Evolutionary conservation across 2,797 vertebrate genomes (phyloP).

Genomic region (Microctenopoma steveboyesi): DNA sequence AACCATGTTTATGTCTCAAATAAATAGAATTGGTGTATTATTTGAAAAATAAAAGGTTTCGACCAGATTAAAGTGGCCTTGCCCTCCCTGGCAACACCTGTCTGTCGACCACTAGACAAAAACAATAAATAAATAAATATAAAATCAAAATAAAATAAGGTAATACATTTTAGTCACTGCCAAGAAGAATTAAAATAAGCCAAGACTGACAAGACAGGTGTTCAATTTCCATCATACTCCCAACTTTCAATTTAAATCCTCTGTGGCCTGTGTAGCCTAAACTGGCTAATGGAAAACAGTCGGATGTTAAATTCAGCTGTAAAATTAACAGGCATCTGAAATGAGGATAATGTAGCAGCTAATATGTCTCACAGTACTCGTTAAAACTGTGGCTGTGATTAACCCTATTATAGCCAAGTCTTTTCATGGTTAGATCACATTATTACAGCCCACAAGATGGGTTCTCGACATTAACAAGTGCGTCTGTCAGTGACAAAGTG

Average conservation of each 20-base stretch:
- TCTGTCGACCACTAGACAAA: too few relatives aligned
- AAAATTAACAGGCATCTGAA: constrained; percentile 73
- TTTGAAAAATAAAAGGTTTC: too few relatives aligned
- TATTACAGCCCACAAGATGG: constrained; percentile 43
- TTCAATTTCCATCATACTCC: constrained; percentile 5
- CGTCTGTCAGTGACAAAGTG: constrained; percentile 24
- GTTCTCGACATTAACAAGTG: constrained; percentile 26
- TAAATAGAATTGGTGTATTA: not conserved
- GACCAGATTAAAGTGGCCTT: too few relatives aligned
- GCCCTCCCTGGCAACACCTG: too few relatives aligned
- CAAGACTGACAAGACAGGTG: not conserved
- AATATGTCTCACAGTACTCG: constrained; percentile 67
- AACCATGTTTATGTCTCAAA: not conserved
- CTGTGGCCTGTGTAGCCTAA: constrained; percentile 39
- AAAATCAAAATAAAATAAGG: not conserved
- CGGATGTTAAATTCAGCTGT: constrained; percentile 70
- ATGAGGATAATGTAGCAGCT: constrained; percentile 56
- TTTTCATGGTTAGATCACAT: constrained; percentile 66
- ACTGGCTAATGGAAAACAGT: constrained; percentile 53
- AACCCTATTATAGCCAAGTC: constrained; percentile 58
- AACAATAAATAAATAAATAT: not conserved
- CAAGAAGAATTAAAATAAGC: not conserved
- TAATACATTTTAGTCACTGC: not conserved
- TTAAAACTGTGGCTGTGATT: constrained; percentile 67
- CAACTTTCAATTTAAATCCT: constrained; percentile 46